Conservation (phyloP, 2,888 invertebrate genomes). For the Cheiracanthium punctorium region DNA sequence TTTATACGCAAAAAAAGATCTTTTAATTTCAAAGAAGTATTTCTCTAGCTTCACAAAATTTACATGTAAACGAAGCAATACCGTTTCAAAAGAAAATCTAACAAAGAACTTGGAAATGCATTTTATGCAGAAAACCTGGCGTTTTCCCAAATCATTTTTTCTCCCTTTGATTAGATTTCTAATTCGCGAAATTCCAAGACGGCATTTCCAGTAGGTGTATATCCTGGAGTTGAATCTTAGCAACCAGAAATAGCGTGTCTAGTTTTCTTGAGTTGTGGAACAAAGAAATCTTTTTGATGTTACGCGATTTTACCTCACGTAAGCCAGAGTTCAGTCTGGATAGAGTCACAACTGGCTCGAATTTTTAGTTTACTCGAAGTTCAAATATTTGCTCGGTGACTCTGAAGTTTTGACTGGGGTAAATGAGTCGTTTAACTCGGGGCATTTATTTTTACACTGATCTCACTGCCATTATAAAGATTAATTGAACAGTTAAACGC, state of each 20-base stretch:
- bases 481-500: no score
- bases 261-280: background rate
- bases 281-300: background rate
- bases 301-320: background rate
- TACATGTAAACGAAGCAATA: no score
- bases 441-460: no score
- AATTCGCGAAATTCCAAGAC: background rate
- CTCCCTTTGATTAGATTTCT: background rate
- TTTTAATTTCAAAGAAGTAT: no score
- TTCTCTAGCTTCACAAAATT: no score
- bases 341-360: no score
- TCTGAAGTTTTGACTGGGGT: no score
- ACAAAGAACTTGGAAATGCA: background rate
- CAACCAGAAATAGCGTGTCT: conserved; percentile 3
- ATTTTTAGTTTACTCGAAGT: no score
- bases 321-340: background rate
- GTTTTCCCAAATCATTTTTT: background rate
- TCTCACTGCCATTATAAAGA: no score
- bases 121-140: background rate
- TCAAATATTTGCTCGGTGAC: no score
- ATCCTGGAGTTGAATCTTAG: background rate
- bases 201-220: background rate
- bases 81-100: background rate
- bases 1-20: no score
- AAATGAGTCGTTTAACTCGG: no score